A percentile compares a stretch with the other conserved stretches of the same genome.
These are phyloP conservation scores for Latrodectus hesperus DNA, from an alignment of 2,888 invertebrate species.

Conservation along the genomic window DNA sequence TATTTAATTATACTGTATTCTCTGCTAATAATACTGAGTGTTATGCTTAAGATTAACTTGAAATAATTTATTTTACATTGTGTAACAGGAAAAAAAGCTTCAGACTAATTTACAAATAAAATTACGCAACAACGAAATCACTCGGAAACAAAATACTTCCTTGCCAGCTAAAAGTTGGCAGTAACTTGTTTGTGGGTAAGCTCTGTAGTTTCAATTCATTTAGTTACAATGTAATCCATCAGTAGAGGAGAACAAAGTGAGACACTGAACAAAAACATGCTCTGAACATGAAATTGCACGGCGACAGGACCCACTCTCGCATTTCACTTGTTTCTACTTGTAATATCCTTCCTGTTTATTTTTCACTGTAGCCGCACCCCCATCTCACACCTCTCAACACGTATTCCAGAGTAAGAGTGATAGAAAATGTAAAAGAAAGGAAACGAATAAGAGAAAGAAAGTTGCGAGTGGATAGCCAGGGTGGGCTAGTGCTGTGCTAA, in stretches of 20 bases:
- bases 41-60: no score
- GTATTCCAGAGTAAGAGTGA: constrained; percentile 23
- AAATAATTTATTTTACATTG: no score
- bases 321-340: constrained; percentile 19
- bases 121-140: no score
- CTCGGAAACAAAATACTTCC: no score
- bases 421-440: constrained; percentile 45
- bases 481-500: constrained; percentile 23
- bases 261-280: neutral
- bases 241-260: neutral
- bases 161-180: no score
- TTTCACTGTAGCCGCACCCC: constrained; percentile 21
- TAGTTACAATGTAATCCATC: no score
- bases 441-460: constrained; percentile 23
- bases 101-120: no score
- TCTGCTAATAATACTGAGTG: no score
- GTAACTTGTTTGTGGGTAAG: no score
- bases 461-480: neutral
- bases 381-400: constrained; percentile 18
- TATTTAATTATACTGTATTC: no score
- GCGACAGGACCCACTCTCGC: neutral
- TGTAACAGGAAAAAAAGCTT: no score
- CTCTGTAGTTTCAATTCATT: no score
- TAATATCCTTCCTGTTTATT: constrained; percentile 56
- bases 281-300: neutral